Evolutionary conservation across 2,797 vertebrate genomes (phyloP), one percentile per base, ranked within the genome.

Genomic region (Leuciscus waleckii): DNA sequence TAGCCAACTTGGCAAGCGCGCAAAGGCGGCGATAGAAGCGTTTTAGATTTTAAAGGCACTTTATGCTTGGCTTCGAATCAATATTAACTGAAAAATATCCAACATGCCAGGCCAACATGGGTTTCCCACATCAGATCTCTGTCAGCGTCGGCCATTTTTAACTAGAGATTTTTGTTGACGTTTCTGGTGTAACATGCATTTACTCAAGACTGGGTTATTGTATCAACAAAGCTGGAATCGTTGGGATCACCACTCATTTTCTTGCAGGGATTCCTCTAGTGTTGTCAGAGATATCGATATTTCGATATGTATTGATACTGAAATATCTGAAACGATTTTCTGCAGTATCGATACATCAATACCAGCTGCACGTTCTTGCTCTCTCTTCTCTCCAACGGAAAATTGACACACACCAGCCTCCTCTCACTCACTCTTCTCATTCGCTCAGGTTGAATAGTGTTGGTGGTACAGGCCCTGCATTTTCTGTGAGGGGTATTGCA

Each of bases 1-100:
- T 92, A 93, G 93, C 93, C 95, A 95, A 92, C 92, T 96, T 96
- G 95, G 95, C 95, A 94, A 89, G 89, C 90, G 88, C 85, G 92
- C 94, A 95, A 93, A 93, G 83, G 93, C 94, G 92, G 92, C 92
- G 93, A 95, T 93, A 94, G 91, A 93, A 92, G 93, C 90, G 91
- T 93, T 95, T 95, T 85, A 79, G 79, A 79, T 83, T 94, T 94
- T 93, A 95, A 95, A 94, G 51, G 91, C 92, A 94, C 94, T 95
- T 95, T 93, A 94, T 94, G 91, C 92, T 95, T 95, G 95, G 94
- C 93, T 91, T 93, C 90, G 92, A 91, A 91, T 94, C 93, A 91
- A 89, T 82, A 88, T 91, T 92, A 93, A 93, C 93, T 93, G 94
- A 94, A 94, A 93, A 94, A 90, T 93, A 93, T 94, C 93, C 93